These are phyloP conservation scores for Emydocephalus ijimae DNA, from an alignment of 2,113 vertebrate species.

Conservation along the genomic window DNA sequence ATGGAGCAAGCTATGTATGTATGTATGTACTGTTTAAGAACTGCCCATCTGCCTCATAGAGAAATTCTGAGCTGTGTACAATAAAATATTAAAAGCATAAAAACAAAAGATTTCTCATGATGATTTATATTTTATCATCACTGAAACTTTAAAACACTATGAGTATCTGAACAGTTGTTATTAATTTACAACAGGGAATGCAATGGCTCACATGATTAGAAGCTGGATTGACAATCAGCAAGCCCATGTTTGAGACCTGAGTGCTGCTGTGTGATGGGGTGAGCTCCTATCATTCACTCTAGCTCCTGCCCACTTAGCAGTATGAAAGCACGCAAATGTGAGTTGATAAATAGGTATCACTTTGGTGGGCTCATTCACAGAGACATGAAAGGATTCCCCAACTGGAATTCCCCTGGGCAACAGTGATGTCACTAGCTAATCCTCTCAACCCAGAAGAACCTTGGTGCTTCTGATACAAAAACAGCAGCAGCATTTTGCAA, in stretches of 20 bases:
- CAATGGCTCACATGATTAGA: neutral
- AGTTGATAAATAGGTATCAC: too few relatives aligned
- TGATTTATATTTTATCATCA: conserved; percentile 66
- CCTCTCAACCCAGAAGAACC: neutral
- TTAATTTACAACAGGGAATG: conserved; percentile 46
- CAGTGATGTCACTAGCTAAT: too few relatives aligned
- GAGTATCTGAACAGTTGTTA: conserved; percentile 65
- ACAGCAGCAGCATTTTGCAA: neutral
- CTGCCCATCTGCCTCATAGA: too few relatives aligned
- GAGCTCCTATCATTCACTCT: neutral
- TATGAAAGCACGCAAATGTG: too few relatives aligned
- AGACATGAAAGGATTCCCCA: too few relatives aligned
- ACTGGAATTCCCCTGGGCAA: too few relatives aligned
- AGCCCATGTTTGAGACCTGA: neutral
- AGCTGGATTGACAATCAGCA: neutral
- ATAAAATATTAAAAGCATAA: too few relatives aligned
- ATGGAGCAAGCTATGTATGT: neutral
- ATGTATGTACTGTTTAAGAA: too few relatives aligned
- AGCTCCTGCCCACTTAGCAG: too few relatives aligned
- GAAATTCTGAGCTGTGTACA: too few relatives aligned
- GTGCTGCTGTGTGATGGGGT: neutral
- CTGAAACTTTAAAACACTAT: conserved; percentile 58
- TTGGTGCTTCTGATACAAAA: neutral
- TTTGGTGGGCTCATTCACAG: too few relatives aligned
- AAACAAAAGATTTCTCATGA: conserved; percentile 60